phyloP scores from a whole-genome alignment of 2,113 vertebrate genomes.

The Anarrhichthys ocellatus region DNA sequence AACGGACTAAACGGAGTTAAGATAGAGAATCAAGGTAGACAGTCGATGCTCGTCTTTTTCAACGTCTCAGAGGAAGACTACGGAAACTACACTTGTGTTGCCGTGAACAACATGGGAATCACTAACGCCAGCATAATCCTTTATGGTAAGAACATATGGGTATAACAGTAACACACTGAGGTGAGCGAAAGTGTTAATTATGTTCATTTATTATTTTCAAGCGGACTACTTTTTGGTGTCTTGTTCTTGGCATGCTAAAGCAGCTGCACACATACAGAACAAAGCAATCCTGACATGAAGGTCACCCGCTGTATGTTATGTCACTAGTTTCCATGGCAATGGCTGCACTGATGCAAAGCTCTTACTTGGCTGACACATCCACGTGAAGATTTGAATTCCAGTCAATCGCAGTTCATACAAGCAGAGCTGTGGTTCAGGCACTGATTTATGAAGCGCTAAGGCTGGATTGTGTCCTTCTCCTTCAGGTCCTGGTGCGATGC shows the following conservation, averaged over 20 bases:
- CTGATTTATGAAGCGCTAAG: not conserved
- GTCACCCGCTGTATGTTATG: not conserved
- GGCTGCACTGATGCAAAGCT: not conserved
- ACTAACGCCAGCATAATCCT: constrained; percentile 97
- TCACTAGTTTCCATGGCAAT: constrained; percentile 52
- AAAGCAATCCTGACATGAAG: not conserved
- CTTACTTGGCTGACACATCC: not conserved
- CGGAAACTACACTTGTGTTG: constrained; percentile 98
- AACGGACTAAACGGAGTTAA: constrained; percentile 91
- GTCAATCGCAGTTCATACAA: not conserved
- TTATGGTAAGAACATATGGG: constrained; percentile 85
- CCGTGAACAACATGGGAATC: constrained; percentile 93
- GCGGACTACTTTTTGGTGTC: not conserved
- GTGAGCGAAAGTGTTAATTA: not conserved
- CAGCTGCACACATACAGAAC: not conserved
- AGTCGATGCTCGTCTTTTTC: constrained; percentile 96
- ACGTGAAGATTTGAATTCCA: not conserved
- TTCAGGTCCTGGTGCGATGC: constrained; percentile 92
- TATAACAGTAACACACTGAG: not conserved
- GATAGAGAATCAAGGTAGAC: constrained; percentile 95
- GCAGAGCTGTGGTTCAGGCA: not conserved
- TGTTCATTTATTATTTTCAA: not conserved
- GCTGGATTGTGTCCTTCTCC: not conserved
- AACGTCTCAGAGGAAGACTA: constrained; percentile 99
- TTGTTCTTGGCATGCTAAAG: not conserved